phyloP scores from a whole-genome alignment of 2,797 vertebrate genomes.

The Coreius guichenoti region DNA sequence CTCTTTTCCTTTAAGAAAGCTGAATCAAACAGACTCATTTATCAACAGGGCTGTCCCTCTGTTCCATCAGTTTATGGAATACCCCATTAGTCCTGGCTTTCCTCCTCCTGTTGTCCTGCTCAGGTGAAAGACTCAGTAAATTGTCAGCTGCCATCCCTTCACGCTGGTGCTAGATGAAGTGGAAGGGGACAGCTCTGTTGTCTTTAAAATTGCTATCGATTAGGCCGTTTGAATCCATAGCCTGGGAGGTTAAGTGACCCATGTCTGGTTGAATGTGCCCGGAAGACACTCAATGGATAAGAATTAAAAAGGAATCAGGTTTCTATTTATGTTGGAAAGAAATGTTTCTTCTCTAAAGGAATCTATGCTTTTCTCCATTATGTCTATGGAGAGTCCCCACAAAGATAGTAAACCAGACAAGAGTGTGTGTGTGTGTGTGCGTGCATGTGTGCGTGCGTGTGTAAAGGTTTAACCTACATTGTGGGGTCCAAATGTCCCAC shows the following conservation, averaged over 20 bases:
- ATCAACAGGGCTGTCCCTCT: constrained; percentile 37
- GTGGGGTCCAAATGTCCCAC: no score
- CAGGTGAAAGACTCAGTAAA: constrained; percentile 67
- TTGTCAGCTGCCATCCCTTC: constrained; percentile 67
- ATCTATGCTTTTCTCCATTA: background rate
- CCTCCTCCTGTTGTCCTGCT: constrained; percentile 69
- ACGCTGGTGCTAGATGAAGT: constrained; percentile 67
- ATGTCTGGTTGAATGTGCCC: constrained; percentile 56
- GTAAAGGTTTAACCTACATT: no score
- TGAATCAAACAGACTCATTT: constrained; percentile 39
- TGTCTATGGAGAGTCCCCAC: no score
- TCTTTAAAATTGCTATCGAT: constrained; percentile 76
- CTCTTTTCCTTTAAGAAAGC: constrained; percentile 40
- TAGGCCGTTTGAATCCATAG: constrained; percentile 68
- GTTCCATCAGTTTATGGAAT: constrained; percentile 61
- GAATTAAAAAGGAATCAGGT: constrained; percentile 58
- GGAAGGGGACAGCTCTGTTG: constrained; percentile 71
- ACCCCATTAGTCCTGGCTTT: constrained; percentile 64
- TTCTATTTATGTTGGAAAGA: constrained; percentile 8
- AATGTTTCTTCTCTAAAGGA: constrained; percentile 1
- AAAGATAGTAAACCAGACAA: no score
- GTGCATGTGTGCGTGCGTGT: no score
- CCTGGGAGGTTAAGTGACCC: constrained; percentile 66
- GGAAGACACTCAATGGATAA: constrained; percentile 58
- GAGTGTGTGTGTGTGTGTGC: background rate